Percentiles rank a stretch among this genome's conserved stretches.
phyloP scores from a whole-genome alignment of 2,113 vertebrate genomes.

The Chaetodon auriga region DNA sequence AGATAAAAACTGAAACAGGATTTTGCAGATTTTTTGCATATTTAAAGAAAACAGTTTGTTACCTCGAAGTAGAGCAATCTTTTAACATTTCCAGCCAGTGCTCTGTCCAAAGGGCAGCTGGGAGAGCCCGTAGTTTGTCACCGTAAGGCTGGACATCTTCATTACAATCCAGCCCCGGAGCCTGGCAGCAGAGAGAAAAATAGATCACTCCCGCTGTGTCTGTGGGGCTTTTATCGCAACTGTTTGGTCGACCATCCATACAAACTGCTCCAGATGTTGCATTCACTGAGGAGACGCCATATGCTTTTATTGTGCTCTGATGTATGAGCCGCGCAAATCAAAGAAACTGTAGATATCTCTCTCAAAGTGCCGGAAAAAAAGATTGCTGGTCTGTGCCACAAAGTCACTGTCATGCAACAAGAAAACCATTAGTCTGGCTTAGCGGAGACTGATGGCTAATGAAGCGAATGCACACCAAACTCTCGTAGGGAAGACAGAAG shows the following conservation, averaged over 20 bases:
- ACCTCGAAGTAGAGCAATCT: not conserved
- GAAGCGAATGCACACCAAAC: slow-evolving; percentile 68
- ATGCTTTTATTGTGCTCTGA: slow-evolving; percentile 55
- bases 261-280: slow-evolving; percentile 69
- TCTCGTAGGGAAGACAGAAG: slow-evolving; percentile 59
- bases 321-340: slow-evolving; percentile 37
- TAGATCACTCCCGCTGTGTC: slow-evolving; percentile 52
- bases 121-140: slow-evolving; percentile 44
- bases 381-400: slow-evolving; percentile 45
- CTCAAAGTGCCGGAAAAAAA: not conserved
- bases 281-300: slow-evolving; percentile 42
- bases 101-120: slow-evolving; percentile 46
- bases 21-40: not conserved
- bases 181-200: slow-evolving; percentile 38
- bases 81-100: slow-evolving; percentile 26
- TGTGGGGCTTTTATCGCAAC: slow-evolving; percentile 46
- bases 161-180: slow-evolving; percentile 51
- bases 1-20: not conserved
- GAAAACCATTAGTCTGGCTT: slow-evolving; percentile 71
- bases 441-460: slow-evolving; percentile 72
- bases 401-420: slow-evolving; percentile 66
- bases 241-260: slow-evolving; percentile 62
- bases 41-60: slow-evolving; percentile 14
- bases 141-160: slow-evolving; percentile 61
- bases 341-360: slow-evolving; percentile 33